Evolutionary conservation across 1,140 invertebrate genomes (phyloP).

Genomic region (Phocides pigmalion): DNA sequence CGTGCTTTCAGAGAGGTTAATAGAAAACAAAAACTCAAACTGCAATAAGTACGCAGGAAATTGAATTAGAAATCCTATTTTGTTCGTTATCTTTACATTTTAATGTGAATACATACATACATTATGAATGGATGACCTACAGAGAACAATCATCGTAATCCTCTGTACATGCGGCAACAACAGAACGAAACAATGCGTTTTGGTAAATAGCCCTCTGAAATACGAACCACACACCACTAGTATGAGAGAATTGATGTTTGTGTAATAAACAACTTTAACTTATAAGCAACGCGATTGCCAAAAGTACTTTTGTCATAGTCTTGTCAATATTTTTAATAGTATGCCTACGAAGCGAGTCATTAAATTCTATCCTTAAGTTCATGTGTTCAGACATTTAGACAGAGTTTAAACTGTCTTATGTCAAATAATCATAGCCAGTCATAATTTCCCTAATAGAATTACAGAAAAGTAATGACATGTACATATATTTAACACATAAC

Average conservation of each 20-base stretch:
- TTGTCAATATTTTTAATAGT: no score
- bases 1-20: constrained; percentile 48
- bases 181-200: constrained; percentile 18
- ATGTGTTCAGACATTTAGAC: no score
- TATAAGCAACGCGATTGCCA: background rate
- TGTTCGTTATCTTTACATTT: constrained; percentile 25
- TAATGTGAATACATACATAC: constrained; percentile 29
- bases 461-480: no score
- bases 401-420: no score
- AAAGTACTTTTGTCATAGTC: no score
- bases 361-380: no score
- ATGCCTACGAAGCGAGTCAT: no score
- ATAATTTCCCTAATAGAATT: no score
- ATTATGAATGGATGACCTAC: constrained; percentile 31
- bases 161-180: constrained; percentile 9
- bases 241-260: background rate
- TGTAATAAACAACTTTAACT: background rate
- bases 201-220: constrained; percentile 5
- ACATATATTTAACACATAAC: no score
- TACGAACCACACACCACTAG: background rate
- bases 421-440: no score
- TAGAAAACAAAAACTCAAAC: constrained; percentile 35
- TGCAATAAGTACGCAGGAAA: constrained; percentile 29
- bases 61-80: constrained; percentile 32
- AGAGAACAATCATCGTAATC: constrained; percentile 22